Base-by-base conservation (phyloP, 2,888 invertebrate genomes). In the Pyrrhosoma nymphula region DNA sequence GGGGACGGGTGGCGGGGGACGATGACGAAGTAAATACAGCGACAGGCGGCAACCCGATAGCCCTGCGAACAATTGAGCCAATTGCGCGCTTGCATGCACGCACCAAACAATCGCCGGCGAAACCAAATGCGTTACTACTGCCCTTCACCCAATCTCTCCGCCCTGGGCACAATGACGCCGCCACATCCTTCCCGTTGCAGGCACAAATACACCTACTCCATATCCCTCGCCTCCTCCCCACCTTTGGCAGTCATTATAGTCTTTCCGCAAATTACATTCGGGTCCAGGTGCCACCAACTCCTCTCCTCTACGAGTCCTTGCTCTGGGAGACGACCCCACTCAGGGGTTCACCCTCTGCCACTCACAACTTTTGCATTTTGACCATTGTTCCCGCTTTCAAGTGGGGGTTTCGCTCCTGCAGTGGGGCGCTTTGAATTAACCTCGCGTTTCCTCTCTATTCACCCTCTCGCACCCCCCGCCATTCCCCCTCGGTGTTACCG, bases 61-160 rank as follows among this genome's bases (percentile, higher is more conserved):
- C 47, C 75, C 47, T 16, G 30, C n/a, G 93, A 47, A 75, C 93
- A 93, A 93, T 35, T 75, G 69, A 63, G 75, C 18, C 93, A 93
- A 93, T 93, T 55, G 93, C 26, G 69, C n/a, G 35, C 39, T 30
- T 35, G 35, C 63, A 47, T 20, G n/a, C 47, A 69, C 23, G 69
- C 47, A 39, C 47, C 82, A 82, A 93, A 93, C 93, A 93, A 93
- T 69, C 69, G 93, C 47, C n/a, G n/a, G 39, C 39, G 47, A 93
- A 69, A 93, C 93, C 93, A 93, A 69, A 93, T 93, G 93, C 93
- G 93, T 93, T 75, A 93, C 47, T 93, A 93, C 35, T 35, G 35
- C 82, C 16, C 82, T 10, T 82, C 30, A 82, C 26, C 82, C 82
- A 82, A 30, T 82, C 82, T 35, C 82, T 82, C 82, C 30, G 10